Conservation (phyloP, 2,113 vertebrate genomes). For the Ptilonorhynchus violaceus region DNA sequence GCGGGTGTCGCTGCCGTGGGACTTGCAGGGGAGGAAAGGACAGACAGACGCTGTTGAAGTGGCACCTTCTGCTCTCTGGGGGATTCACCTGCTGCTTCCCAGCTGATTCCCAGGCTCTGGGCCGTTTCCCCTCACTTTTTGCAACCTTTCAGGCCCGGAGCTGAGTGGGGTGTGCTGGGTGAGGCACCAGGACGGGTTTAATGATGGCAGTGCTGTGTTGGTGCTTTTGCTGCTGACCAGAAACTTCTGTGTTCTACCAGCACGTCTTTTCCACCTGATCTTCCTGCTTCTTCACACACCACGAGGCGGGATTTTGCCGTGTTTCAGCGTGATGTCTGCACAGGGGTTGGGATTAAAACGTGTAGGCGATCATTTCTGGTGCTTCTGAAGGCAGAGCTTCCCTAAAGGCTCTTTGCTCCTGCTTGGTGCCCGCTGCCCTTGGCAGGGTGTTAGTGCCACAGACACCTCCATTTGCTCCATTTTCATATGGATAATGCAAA, state of each 20-base stretch:
- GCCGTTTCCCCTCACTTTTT: rapidly evolving
- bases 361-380: rapidly evolving
- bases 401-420: neutral
- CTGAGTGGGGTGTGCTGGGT: rapidly evolving
- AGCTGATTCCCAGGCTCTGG: neutral
- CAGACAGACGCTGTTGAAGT: rapidly evolving
- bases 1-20: neutral
- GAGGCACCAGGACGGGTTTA: rapidly evolving
- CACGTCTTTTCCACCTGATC: rapidly evolving
- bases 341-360: rapidly evolving
- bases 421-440: neutral
- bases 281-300: rapidly evolving
- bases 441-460: neutral
- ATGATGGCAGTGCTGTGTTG: rapidly evolving
- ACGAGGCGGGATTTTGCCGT: rapidly evolving
- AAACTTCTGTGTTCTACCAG: neutral
- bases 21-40: rapidly evolving
- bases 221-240: neutral
- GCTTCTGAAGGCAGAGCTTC: neutral
- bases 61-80: rapidly evolving
- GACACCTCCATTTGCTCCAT: rapidly evolving
- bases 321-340: rapidly evolving
- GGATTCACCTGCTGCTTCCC: neutral
- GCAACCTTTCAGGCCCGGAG: rapidly evolving
- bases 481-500: rapidly evolving